Conservation (phyloP, 2,888 invertebrate genomes). For the Mycalesis mineus region DNA sequence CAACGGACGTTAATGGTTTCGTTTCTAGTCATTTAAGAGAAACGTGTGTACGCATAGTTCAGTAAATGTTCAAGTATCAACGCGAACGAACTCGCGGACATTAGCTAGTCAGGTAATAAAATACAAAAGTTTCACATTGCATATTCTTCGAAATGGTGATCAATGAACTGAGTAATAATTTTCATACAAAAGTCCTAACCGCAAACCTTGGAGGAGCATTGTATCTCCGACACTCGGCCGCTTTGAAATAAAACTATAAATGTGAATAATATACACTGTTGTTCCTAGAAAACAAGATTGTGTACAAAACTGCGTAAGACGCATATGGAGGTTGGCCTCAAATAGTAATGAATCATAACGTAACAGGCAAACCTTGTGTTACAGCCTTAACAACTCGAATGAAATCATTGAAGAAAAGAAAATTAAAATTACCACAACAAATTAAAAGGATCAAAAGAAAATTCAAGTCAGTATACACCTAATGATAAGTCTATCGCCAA, state of each 20-base stretch:
- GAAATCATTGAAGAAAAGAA: constrained; percentile 23
- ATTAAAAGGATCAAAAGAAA: no score
- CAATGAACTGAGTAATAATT: constrained; percentile 6
- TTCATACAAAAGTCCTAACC: constrained; percentile 8
- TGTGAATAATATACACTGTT: constrained; percentile 2
- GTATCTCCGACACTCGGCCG: neutral
- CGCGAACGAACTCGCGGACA: no score
- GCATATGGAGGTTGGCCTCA: constrained; percentile 29
- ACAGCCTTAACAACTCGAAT: constrained; percentile 24
- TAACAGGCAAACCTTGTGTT: constrained; percentile 24
- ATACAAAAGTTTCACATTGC: neutral
- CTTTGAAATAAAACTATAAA: constrained; percentile 6
- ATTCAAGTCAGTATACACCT: no score
- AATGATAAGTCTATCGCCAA: no score
- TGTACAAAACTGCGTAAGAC: constrained; percentile 2
- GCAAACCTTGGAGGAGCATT: constrained; percentile 2
- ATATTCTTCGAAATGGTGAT: constrained; percentile 8
- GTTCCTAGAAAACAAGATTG: constrained; percentile 11
- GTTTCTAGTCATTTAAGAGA: no score
- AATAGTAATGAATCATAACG: constrained; percentile 20
- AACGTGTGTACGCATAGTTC: no score
- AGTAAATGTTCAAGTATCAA: no score
- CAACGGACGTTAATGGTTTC: no score
- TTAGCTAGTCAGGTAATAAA: neutral
- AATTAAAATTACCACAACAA: neutral